Base-by-base conservation (phyloP, 2,797 vertebrate species). In the Poeciliopsis gracilis region DNA sequence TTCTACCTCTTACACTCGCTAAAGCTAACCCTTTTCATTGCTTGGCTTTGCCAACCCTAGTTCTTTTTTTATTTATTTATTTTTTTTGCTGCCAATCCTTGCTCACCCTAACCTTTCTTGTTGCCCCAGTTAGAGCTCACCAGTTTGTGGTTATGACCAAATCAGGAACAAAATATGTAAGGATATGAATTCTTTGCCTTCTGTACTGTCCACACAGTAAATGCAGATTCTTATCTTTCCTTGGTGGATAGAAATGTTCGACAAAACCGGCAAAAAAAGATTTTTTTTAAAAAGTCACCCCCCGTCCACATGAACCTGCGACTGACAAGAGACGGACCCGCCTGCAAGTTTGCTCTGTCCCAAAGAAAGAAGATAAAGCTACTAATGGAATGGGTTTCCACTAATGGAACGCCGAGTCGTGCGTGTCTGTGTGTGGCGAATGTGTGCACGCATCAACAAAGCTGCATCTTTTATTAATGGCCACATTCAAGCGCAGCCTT, bases 281-380 rank as follows among this genome's bases (percentile, higher is more conserved):
- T 38, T 38, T 41, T 8, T 38, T 38, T 41, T 33, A 7, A 30
- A 59, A 51, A 23, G 23, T 23, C 49, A 8, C n/a, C 20, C 49
- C 38, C 41, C 45, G 7, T 28, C n/a, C 67, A 70, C 11, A n/a
- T 46, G 4, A 53, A 45, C 87, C 82, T 90, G 86, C 87, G 80
- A 59, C 55, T 45, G 28, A 78, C 77, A 79, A 79, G 77, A 28
- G 67, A 76, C 51, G 28, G 12, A 67, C 51, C 47, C 51, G 66
- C 36, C 41, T 77, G 77, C 12, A 33, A 16, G 59, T 66, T 49
- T 75, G 57, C 80, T 78, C 53, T 78, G 81, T 80, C 81, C 75
- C 78, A 86, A 74, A 92, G 86, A 93, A 89, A 91, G 85, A 83
- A 90, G 90, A 93, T 91, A 93, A 88, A 93, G 89, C 84, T 86